These are phyloP conservation scores for Panthera leo DNA, from an alignment of 2,113 vertebrate species.

Conservation along the genomic window DNA sequence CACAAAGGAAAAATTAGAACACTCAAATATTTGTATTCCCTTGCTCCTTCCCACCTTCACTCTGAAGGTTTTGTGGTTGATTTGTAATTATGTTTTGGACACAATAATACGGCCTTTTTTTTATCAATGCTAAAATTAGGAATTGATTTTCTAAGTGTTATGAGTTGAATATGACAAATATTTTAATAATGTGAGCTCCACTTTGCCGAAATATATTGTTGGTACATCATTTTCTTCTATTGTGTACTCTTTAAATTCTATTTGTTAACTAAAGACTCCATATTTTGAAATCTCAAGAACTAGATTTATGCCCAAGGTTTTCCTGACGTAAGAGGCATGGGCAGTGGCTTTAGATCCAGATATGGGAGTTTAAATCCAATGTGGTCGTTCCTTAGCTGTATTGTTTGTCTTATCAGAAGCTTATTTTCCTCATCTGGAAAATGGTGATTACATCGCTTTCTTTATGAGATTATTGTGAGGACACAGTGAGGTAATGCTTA, in stretches of 20 bases:
- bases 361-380: accelerated
- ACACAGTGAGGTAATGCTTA: constrained; percentile 37
- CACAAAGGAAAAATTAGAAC: background rate
- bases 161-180: background rate
- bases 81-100: background rate
- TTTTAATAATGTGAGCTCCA: background rate
- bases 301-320: background rate
- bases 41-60: background rate
- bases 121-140: background rate
- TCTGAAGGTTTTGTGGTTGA: background rate
- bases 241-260: background rate
- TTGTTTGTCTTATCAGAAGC: background rate
- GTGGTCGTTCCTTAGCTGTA: accelerated
- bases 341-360: background rate
- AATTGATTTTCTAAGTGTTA: background rate
- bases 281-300: background rate
- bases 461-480: background rate
- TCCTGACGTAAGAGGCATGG: background rate
- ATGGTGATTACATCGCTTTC: background rate
- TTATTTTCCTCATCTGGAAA: background rate
- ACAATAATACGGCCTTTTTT: background rate
- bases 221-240: background rate
- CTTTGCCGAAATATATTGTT: background rate
- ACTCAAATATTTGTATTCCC: background rate
- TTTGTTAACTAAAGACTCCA: background rate